Evolutionary conservation across 2,797 vertebrate species (phyloP), one percentile per base, ranked within the genome.

Genomic region (Bovichtus variegatus): DNA sequence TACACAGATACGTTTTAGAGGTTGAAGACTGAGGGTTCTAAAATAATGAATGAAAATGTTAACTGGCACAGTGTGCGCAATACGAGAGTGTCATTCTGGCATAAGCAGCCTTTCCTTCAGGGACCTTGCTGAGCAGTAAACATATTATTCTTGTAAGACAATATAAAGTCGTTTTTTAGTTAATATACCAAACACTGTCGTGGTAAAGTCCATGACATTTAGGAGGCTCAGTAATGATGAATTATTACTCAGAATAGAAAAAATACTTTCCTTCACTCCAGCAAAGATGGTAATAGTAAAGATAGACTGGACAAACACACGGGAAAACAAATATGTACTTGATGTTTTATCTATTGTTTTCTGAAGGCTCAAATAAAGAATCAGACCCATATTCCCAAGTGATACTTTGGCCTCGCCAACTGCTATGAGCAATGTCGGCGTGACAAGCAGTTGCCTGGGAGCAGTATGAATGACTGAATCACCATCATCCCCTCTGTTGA

Each of bases 131-230:
- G 58, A 82, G 73, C 49, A 41, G 76, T 88, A 89, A 88, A 90
- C 78, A 85, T 69, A 83, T 87, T 84, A 77, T 71, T 83, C 80
- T 76, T 87, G 73, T 87, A 70, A 75, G 79, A 85, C 62, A 78
- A 76, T 65, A 57, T 74, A 74, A 85, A 87, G 81, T 62, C 82
- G 66, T 82, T 80, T 88, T 80, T 81, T 27, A n/a, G 63, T 62
- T 76, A 49, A 44, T 73, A 80, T 46, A 59, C 16, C 69, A 81
- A 57, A 66, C 61, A 16, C 63, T 62, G 61, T 19, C 29, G 11
- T 64, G 54, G 79, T 71, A 71, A 73, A 63, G 73, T 61, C 64
- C 47, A 21, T 74, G 78, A 68, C 67, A 84, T 87, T 89, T 76
- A 74, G 50, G 51, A 77, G 27, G 49, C 53, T 83, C 55, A n/a